Conservation (phyloP, 2,888 invertebrate genomes). For the Sceliomorpha sp. region DNA sequence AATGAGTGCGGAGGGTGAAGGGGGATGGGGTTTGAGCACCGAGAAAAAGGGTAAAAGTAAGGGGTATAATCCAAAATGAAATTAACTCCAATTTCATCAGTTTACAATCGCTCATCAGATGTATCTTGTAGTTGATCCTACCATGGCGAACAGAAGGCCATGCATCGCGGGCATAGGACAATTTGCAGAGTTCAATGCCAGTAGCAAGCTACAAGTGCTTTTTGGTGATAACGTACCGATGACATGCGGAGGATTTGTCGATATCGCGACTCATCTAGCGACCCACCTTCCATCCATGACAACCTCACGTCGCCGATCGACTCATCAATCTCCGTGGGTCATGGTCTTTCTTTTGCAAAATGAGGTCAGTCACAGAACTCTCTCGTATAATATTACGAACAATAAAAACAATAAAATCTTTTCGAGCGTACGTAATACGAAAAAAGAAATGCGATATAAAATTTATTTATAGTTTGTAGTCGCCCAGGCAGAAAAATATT, state of each 20-base stretch:
- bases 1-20: no score
- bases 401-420: no score
- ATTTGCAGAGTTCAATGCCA: slow-evolving; percentile 61
- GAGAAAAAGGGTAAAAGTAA: no score
- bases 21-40: no score
- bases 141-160: slow-evolving; percentile 58
- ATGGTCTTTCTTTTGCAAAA: slow-evolving; percentile 45
- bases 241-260: slow-evolving; percentile 64
- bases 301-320: slow-evolving; percentile 32
- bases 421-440: no score
- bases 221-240: slow-evolving; percentile 67
- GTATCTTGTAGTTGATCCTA: slow-evolving; percentile 42
- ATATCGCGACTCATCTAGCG: slow-evolving; percentile 52
- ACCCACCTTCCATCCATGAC: slow-evolving; percentile 48
- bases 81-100: slow-evolving; percentile 37
- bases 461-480: no score
- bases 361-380: background rate
- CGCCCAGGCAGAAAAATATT: no score
- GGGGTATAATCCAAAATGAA: no score
- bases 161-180: slow-evolving; percentile 59
- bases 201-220: slow-evolving; percentile 66
- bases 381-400: no score
- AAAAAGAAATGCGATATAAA: background rate
- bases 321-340: slow-evolving; percentile 56
- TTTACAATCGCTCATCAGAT: slow-evolving; percentile 43